Conservation (phyloP, 2,888 invertebrate species). For the Drosophila mimetica region DNA sequence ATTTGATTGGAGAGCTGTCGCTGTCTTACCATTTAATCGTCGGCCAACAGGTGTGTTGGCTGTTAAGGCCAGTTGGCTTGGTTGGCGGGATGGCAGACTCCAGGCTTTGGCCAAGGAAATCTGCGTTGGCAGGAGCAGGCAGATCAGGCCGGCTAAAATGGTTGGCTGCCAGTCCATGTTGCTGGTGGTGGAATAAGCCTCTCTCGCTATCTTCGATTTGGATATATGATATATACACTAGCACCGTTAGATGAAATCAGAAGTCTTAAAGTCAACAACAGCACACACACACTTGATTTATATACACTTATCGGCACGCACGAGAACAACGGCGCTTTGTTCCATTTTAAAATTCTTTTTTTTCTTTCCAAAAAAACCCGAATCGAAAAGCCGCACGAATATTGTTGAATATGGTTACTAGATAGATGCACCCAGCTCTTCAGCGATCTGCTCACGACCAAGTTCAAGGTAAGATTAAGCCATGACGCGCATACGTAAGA, state of each 20-base stretch:
- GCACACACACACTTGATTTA: constrained; percentile 40
- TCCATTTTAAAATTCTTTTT: constrained; percentile 59
- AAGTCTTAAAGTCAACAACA: constrained; percentile 29
- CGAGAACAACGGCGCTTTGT: constrained; percentile 70
- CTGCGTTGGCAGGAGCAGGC: constrained; percentile 47
- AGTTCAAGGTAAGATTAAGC: constrained; percentile 85
- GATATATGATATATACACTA: constrained; percentile 16
- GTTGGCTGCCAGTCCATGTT: constrained; percentile 64
- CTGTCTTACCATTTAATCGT: constrained; percentile 66
- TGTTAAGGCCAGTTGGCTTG: constrained; percentile 2
- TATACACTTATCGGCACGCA: constrained; percentile 67
- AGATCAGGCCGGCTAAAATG: constrained; percentile 43
- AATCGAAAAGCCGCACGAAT: constrained; percentile 16
- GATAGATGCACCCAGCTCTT: constrained; percentile 16
- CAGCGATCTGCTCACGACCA: constrained; percentile 79
- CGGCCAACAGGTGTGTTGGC: constrained; percentile 42
- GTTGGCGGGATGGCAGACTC: constrained; percentile 60
- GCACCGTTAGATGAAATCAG: constrained; percentile 43
- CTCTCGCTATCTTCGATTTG: not conserved
- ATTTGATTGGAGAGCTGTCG: constrained; percentile 4
- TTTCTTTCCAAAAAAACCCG: constrained; percentile 8
- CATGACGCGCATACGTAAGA: constrained; percentile 84
- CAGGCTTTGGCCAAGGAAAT: constrained; percentile 52
- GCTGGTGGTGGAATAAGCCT: not conserved
- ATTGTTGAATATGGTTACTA: not conserved